Evolutionary conservation across 2,797 vertebrate genomes (phyloP), one percentile per base, ranked within the genome.

Genomic region (Thunnus albacares): DNA sequence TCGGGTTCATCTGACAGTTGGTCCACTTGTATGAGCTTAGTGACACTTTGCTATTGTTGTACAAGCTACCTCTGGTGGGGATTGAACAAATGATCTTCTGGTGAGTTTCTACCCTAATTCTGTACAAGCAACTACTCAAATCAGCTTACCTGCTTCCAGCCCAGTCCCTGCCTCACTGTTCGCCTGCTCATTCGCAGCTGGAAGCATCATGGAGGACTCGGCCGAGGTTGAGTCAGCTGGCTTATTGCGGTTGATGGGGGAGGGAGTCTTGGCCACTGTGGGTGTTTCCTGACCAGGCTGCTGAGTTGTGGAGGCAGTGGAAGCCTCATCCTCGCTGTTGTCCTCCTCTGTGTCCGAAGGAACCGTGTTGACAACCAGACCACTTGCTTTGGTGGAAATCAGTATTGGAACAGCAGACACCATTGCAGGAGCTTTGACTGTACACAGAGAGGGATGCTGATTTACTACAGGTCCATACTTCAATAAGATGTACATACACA

Each of bases 281-380:
- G 63, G 20, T 0, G 64, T 30, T 18, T 90, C 89, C 71, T 79
- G 89, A 15, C 43, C 61, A 1, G 80, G 24, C 30, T 75, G 24
- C 30, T 75, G 89, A 43, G 53, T 0, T 2, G 51, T 71, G 38
- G 90, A 71, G 24, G 87, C 51, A 0, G 79, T 74, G 78, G 93
- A 94, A 66, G 89, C 87, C 67, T 93, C 93, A 0, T 91, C 87
- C 77, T 94, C 87, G 0, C 47, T 17, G 2, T 77, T 86, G 10
- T 83, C 91, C 1, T 91, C 91, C 18, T 92, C 93, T 0, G 74
- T 81, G 83, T 93, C 94, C 0, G 76, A 89, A 3, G 79, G 84
- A 49, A 61, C 61, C 77, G 75, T 28, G 65, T 89, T 90, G 58
- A 89, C 77, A 2, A 28, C 82, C 59, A 82, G 33, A 26, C 53